phyloP scores from a whole-genome alignment of 2,888 invertebrate genomes.

The Acrocera orbiculus region DNA sequence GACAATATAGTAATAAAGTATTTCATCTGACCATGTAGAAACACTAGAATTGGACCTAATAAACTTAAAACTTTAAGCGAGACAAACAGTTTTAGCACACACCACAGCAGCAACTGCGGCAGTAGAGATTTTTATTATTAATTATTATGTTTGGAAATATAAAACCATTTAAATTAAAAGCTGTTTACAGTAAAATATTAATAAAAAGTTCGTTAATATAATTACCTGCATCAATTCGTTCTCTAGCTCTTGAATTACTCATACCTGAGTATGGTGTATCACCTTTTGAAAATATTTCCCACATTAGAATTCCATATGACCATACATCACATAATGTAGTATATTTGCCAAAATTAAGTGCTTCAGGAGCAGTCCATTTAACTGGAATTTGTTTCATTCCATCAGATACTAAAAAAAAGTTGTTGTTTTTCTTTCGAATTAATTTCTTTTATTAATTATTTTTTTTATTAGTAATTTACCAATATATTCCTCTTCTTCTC shows the following conservation, averaged over 20 bases:
- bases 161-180: no score
- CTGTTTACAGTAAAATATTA: no score
- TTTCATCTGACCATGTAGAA: no score
- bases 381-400: slow-evolving; percentile 98
- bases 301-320: slow-evolving; percentile 91
- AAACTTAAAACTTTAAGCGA: no score
- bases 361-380: slow-evolving; percentile 97
- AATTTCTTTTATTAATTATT: background rate
- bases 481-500: slow-evolving; percentile 92
- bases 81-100: no score
- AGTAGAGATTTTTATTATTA: no score
- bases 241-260: slow-evolving; percentile 83
- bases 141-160: no score
- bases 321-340: slow-evolving; percentile 91
- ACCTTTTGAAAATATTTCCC: slow-evolving; percentile 92
- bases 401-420: slow-evolving; percentile 52
- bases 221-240: slow-evolving; percentile 79
- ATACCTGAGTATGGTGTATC: slow-evolving; percentile 86
- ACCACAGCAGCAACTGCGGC: no score
- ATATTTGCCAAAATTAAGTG: slow-evolving; percentile 90
- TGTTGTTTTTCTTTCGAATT: background rate
- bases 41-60: no score
- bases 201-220: background rate
- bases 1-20: no score
- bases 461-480: slow-evolving; percentile 22